Conservation (phyloP, 35 echinoderm and acorn worm species). For the Lytechinus pictus region DNA sequence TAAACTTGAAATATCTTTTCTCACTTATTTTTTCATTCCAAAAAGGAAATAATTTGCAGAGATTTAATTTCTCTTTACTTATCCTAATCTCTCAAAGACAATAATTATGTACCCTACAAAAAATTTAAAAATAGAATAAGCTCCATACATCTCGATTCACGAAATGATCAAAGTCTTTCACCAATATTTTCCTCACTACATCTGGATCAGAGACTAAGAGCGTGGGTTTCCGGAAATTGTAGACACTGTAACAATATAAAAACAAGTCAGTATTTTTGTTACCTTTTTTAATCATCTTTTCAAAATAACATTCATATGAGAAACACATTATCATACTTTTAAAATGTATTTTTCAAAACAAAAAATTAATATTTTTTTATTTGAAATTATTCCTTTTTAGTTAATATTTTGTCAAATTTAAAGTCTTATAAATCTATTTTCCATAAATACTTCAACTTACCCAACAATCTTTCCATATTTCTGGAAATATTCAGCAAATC, state of each 20-base stretch:
- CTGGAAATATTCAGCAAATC: constrained; percentile 48
- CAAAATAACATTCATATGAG: background rate
- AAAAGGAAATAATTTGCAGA: background rate
- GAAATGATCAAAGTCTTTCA: constrained; percentile 58
- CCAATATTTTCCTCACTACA: constrained; percentile 43
- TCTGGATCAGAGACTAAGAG: constrained; percentile 54
- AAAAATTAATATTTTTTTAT: no score
- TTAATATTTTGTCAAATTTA: no score
- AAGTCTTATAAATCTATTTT: no score
- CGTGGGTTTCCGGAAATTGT: constrained; percentile 51
- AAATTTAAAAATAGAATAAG: background rate
- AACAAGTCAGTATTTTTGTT: background rate
- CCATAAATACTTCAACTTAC: background rate
- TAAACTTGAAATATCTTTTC: no score
- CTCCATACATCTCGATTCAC: constrained; percentile 35
- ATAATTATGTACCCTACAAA: background rate
- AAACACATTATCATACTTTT: background rate
- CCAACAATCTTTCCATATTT: constrained; percentile 63
- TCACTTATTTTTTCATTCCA: background rate
- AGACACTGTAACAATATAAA: constrained; percentile 38
- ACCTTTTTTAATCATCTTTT: background rate
- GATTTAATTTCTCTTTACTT: background rate
- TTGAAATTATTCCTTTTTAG: no score
- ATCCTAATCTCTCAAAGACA: background rate
- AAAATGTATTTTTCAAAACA: no score